These are phyloP conservation scores for Dysidea cf. avara DNA, from an alignment of 37 sponge, comb jelly and placozoan species.

Conservation along the genomic window DNA sequence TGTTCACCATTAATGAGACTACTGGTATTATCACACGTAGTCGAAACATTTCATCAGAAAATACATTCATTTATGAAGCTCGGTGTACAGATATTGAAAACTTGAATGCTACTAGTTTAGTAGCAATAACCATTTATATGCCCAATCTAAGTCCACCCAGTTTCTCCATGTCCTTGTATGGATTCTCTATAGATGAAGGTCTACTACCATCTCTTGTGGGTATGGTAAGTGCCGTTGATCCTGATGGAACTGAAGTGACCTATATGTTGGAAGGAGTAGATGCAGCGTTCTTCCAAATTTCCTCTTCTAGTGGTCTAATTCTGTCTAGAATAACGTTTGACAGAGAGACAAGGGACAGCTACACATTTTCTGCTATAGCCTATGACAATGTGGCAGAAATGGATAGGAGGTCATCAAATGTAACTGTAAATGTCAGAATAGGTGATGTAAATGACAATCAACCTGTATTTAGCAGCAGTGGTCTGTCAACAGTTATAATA, in stretches of 20 bases:
- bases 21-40: no score
- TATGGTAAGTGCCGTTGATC: constrained; percentile 51
- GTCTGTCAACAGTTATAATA: no score
- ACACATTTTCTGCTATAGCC: constrained; percentile 36
- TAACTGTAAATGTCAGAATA: neutral
- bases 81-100: no score
- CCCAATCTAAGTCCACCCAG: constrained; percentile 49
- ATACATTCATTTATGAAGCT: no score
- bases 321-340: constrained; percentile 54
- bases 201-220: constrained; percentile 2
- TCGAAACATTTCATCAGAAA: no score
- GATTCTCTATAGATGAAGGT: constrained; percentile 38
- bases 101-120: no score
- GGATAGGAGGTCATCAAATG: neutral
- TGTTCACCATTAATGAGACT: no score
- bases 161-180: constrained; percentile 41
- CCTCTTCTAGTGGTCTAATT: constrained; percentile 48
- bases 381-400: no score
- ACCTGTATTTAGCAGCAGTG: neutral
- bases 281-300: constrained; percentile 52
- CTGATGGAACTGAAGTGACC: constrained; percentile 53
- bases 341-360: constrained; percentile 39
- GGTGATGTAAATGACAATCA: constrained; percentile 14
- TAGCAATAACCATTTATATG: no score
- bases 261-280: constrained; percentile 56